Percentiles rank a stretch among this genome's conserved stretches.
These are phyloP conservation scores for Akabosia matsudoensis DNA, from an alignment of 1,140 invertebrate species.

Conservation along the genomic window DNA sequence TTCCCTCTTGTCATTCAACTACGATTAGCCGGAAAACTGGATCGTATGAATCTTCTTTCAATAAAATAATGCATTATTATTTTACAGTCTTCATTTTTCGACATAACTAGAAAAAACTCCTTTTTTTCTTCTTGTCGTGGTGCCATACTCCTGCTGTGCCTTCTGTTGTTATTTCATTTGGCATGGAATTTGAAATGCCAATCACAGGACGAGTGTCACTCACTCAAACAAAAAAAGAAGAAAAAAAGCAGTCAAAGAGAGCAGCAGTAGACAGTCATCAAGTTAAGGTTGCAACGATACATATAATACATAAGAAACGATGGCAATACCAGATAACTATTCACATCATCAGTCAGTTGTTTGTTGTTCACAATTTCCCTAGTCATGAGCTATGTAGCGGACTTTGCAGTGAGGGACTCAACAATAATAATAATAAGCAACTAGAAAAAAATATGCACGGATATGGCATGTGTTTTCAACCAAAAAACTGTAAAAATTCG, in stretches of 20 bases:
- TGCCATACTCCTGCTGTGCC: background rate
- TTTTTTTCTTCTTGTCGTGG: background rate
- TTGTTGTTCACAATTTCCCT: background rate
- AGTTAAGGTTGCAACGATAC: conserved; percentile 10
- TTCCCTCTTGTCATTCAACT: background rate
- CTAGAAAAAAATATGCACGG: background rate
- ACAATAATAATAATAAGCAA: too few species aligned
- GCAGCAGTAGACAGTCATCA: background rate
- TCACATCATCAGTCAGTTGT: background rate
- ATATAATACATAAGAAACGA: background rate
- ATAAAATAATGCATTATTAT: background rate
- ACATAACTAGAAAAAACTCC: background rate
- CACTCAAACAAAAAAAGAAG: background rate
- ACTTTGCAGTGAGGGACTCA: too few species aligned
- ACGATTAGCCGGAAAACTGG: background rate
- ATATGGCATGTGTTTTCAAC: background rate
- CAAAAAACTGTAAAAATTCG: conserved; percentile 21
- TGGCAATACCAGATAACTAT: background rate
- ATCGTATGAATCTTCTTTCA: background rate
- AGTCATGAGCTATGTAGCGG: too few species aligned
- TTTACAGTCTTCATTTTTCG: background rate
- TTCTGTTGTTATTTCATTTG: conserved; percentile 22
- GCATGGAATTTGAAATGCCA: conserved; percentile 39
- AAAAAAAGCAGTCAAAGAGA: background rate
- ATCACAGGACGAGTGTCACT: conserved; percentile 30